Evolutionary conservation across 1,140 invertebrate species (phyloP).

Genomic region (Acyrthosiphon pisum): DNA sequence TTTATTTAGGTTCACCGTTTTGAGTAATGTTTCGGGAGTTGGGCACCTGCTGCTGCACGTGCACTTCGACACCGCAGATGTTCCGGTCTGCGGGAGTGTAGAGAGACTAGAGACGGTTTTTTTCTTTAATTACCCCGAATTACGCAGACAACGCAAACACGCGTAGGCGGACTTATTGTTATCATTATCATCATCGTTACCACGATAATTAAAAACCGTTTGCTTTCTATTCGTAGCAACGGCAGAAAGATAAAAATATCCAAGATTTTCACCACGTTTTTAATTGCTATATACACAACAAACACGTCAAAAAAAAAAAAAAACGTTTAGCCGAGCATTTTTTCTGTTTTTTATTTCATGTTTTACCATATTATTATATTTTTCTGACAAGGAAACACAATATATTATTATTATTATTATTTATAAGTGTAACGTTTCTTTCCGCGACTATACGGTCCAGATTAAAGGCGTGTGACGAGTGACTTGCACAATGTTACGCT

Average conservation of each 20-base stretch:
- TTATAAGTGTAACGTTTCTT: constrained; percentile 37
- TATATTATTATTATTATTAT: constrained; percentile 22
- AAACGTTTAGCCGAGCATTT: background rate
- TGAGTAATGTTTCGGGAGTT: background rate
- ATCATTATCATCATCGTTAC: background rate
- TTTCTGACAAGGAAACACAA: background rate
- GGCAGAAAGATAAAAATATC: background rate
- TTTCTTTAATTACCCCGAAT: constrained; percentile 3
- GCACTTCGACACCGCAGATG: background rate
- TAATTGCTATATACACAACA: constrained; percentile 1
- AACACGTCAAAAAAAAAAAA: background rate
- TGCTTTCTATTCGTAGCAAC: constrained; percentile 1
- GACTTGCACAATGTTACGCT: constrained; percentile 54
- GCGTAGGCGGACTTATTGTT: background rate
- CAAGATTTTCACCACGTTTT: constrained; percentile 8
- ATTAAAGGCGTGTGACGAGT: constrained; percentile 53
- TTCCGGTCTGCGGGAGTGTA: background rate
- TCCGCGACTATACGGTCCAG: constrained; percentile 26
- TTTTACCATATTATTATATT: constrained; percentile 24
- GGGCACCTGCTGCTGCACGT: background rate
- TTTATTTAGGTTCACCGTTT: background rate
- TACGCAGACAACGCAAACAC: constrained; percentile 6
- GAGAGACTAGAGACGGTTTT: background rate
- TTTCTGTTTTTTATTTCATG: background rate
- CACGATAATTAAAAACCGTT: background rate